These are phyloP conservation scores for Trachymyrmex septentrionalis DNA, from an alignment of 1,140 invertebrate genomes.

Conservation along the genomic window DNA sequence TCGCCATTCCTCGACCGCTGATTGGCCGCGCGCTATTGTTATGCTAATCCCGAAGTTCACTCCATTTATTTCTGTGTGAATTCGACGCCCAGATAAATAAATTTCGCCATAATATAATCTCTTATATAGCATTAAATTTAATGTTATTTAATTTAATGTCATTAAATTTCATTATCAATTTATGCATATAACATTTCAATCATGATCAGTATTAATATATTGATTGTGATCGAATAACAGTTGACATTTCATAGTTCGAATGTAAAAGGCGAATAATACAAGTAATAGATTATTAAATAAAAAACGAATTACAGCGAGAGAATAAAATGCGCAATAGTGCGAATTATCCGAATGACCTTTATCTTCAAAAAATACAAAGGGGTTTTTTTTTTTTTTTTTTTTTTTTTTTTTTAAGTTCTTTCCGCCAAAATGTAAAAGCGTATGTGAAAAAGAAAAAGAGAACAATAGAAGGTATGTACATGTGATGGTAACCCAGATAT, in stretches of 20 bases:
- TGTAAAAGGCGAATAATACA: not conserved
- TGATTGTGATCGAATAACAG: not conserved
- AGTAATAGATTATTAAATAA: not conserved
- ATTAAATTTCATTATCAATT: slow-evolving; percentile 20
- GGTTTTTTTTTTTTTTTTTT: not conserved
- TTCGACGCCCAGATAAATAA: slow-evolving; percentile 47
- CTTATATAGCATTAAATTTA: not conserved
- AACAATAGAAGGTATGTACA: no score
- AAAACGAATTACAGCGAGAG: not conserved
- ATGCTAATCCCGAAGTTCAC: slow-evolving; percentile 35
- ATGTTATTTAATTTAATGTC: not conserved
- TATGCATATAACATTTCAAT: no score
- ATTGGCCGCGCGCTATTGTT: slow-evolving; percentile 19
- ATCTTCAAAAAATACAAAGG: not conserved
- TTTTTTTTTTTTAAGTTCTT: not conserved
- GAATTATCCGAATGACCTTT: not conserved
- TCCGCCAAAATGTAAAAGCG: not conserved
- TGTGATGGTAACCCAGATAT: slow-evolving; percentile 16
- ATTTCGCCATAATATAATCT: slow-evolving; percentile 7
- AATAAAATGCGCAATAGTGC: not conserved
- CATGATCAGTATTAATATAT: not conserved
- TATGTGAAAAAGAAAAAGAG: no score
- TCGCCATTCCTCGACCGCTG: slow-evolving; percentile 15
- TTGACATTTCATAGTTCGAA: not conserved
- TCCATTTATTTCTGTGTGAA: slow-evolving; percentile 29